These are phyloP conservation scores for Monomorium pharaonis DNA, from an alignment of 1,140 invertebrate species.

Conservation along the genomic window DNA sequence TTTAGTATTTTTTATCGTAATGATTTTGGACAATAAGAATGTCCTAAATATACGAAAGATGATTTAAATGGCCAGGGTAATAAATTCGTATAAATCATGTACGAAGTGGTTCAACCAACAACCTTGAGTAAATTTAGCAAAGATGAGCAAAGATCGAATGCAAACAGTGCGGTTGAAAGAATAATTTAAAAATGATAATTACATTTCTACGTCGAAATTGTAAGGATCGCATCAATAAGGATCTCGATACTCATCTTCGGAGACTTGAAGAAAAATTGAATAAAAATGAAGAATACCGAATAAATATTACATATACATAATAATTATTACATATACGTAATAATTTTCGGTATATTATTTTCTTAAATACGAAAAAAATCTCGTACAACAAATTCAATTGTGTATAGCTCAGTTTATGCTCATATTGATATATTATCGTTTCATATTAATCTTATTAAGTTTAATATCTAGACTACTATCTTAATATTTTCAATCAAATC, in stretches of 20 bases:
- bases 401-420: neutral
- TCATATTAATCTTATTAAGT: neutral
- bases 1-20: neutral
- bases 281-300: neutral
- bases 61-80: neutral
- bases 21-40: neutral
- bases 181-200: neutral
- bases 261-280: neutral
- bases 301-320: slow-evolving; percentile 7
- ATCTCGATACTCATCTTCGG: neutral
- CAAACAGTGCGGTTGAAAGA: neutral
- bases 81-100: neutral
- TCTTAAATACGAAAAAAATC: neutral
- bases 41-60: neutral
- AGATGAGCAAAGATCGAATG: neutral
- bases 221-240: neutral
- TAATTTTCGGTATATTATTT: neutral
- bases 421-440: neutral
- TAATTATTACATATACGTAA: neutral
- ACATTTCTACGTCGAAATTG: neutral
- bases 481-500: neutral
- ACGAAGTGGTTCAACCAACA: no score
- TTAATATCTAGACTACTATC: neutral
- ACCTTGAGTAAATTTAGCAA: slow-evolving; percentile 13
- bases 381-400: neutral